phyloP scores from a whole-genome alignment of 2,888 invertebrate species.

The Darwinula stevensoni region DNA sequence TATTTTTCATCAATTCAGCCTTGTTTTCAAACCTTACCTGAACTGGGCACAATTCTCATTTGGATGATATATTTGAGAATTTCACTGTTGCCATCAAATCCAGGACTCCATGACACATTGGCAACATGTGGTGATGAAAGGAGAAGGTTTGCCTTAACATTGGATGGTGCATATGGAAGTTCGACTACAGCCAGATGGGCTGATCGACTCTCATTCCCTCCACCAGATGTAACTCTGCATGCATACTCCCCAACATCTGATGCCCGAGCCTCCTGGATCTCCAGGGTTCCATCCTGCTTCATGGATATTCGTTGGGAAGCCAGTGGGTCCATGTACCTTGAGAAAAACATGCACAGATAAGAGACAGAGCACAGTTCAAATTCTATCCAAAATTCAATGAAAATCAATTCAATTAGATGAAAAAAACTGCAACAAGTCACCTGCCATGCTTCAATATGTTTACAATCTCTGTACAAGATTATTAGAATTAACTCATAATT shows the following conservation, averaged over 20 bases:
- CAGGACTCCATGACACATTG: conserved; percentile 76
- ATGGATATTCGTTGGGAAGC: no score
- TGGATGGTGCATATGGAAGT: conserved; percentile 70
- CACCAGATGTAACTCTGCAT: conserved; percentile 41
- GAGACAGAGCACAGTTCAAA: no score
- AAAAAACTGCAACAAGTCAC: conserved; percentile 5
- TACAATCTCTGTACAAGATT: no score
- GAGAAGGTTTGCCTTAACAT: conserved; percentile 34
- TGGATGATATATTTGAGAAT: conserved; percentile 75
- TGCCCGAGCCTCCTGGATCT: conserved; percentile 60
- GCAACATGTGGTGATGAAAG: conserved; percentile 31
- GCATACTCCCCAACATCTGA: conserved; percentile 80
- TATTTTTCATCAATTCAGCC: not conserved
- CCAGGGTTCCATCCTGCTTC: no score
- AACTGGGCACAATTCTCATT: no score
- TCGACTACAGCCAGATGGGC: conserved; percentile 70
- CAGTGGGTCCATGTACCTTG: no score
- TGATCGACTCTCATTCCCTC: conserved; percentile 68
- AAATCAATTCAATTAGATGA: no score
- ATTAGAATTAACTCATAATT: no score
- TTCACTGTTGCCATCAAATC: conserved; percentile 90
- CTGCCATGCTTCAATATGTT: no score
- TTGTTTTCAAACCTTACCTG: no score
- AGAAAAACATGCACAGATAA: no score
- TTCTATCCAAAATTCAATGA: no score